Evolutionary conservation across 2,113 vertebrate species (phyloP).

Genomic region (Setophaga coronata): DNA sequence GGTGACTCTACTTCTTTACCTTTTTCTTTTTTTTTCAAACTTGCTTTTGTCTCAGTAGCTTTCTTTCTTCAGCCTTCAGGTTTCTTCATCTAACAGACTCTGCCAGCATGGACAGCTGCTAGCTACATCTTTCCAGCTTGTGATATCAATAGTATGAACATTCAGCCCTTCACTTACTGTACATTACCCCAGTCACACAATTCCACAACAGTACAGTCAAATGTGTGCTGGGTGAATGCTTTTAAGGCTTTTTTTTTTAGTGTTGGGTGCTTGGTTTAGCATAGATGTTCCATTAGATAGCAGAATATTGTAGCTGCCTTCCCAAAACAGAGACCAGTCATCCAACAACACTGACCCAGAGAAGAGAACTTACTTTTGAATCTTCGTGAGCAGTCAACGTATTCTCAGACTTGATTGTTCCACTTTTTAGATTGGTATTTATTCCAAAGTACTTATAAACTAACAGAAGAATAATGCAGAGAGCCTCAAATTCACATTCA

Average conservation of each 20-base stretch:
- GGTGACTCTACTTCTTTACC: neutral
- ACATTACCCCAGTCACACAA: neutral
- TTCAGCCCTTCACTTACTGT: neutral
- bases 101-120: neutral
- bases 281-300: neutral
- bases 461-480: neutral
- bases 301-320: neutral
- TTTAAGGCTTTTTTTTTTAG: neutral
- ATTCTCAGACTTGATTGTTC: neutral
- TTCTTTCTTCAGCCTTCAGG: neutral
- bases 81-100: neutral
- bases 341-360: neutral
- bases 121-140: neutral
- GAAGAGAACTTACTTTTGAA: neutral
- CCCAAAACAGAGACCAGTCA: neutral
- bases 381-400: neutral
- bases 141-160: rapidly evolving
- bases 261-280: neutral
- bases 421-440: neutral
- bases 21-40: neutral
- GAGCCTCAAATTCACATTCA: neutral
- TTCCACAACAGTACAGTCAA: neutral
- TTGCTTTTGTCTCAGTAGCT: neutral
- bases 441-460: neutral
- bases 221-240: neutral